phyloP scores from a whole-genome alignment of 2,113 vertebrate genomes.

The Corythaeola cristata region DNA sequence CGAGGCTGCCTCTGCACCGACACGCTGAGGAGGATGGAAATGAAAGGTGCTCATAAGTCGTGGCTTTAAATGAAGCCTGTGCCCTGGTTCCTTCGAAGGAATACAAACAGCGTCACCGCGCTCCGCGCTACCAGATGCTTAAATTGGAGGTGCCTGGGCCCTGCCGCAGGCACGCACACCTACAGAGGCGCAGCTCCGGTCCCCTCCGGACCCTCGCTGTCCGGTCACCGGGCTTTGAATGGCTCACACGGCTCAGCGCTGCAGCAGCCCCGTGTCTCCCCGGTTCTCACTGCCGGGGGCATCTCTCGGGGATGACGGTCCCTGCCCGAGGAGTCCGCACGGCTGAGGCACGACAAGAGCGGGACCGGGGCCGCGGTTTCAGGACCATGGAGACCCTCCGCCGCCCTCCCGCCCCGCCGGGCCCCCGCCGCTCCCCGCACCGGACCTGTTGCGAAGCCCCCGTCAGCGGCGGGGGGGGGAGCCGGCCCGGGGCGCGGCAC shows the following conservation, averaged over 20 bases:
- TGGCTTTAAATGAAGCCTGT: neutral
- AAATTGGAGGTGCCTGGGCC: neutral
- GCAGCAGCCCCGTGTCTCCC: neutral
- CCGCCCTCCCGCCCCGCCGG: neutral
- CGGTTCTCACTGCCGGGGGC: rapidly evolving
- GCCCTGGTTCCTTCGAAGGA: neutral
- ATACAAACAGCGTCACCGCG: neutral
- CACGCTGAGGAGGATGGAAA: neutral
- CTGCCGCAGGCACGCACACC: neutral
- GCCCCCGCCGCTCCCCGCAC: neutral
- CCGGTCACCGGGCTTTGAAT: neutral
- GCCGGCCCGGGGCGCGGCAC: neutral
- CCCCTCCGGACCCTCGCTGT: neutral
- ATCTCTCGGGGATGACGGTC: neutral
- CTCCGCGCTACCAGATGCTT: neutral
- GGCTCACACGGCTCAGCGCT: neutral
- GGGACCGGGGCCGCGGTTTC: neutral
- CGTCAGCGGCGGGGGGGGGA: neutral
- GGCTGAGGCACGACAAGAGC: neutral
- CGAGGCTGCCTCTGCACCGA: neutral
- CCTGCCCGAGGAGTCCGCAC: rapidly evolving
- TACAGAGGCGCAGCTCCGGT: neutral
- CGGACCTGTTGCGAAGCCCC: conserved; percentile 12
- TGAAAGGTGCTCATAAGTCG: neutral
- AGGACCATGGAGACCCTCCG: neutral